These are phyloP conservation scores for Microtus oregoni DNA, from an alignment of 2,113 vertebrate species.

Conservation along the genomic window DNA sequence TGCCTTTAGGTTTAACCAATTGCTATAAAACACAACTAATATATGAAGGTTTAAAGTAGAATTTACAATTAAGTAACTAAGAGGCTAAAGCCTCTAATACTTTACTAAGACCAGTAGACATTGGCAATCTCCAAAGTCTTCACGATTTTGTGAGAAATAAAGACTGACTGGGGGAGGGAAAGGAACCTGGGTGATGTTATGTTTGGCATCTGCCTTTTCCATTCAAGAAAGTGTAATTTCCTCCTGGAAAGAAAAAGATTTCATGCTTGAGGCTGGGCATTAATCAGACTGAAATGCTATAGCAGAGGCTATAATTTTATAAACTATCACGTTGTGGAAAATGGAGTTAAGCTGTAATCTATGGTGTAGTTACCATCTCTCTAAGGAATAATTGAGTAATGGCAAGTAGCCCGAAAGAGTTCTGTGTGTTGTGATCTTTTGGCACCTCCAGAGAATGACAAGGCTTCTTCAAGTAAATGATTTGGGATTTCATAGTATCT, in stretches of 20 bases:
- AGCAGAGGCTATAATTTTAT: conserved; percentile 87
- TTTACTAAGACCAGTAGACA: not conserved
- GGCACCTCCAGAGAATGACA: conserved; percentile 12
- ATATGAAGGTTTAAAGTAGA: not conserved
- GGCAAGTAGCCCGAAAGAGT: conserved; percentile 72
- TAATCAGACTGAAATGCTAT: conserved; percentile 87
- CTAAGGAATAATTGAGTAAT: conserved; percentile 83
- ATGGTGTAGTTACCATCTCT: conserved; percentile 82
- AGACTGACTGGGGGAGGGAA: conserved; percentile 49
- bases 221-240: conserved; percentile 85
- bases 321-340: conserved; percentile 85
- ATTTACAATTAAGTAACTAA: not conserved
- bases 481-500: not conserved
- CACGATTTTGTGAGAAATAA: conserved; percentile 40
- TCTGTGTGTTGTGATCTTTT: conserved; percentile 61
- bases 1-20: conserved; percentile 10
- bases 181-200: conserved; percentile 67
- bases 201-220: conserved; percentile 73
- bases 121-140: conserved; percentile 46
- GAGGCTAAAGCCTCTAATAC: not conserved
- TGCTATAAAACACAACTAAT: not conserved
- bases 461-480: conserved; percentile 47
- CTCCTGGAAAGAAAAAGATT: conserved; percentile 83
- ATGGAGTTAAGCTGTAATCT: conserved; percentile 84
- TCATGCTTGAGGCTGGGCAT: conserved; percentile 83